Evolutionary conservation across 2,888 invertebrate genomes (phyloP), one percentile per base, ranked within the genome.

Genomic region (Carterocephalus palaemon): DNA sequence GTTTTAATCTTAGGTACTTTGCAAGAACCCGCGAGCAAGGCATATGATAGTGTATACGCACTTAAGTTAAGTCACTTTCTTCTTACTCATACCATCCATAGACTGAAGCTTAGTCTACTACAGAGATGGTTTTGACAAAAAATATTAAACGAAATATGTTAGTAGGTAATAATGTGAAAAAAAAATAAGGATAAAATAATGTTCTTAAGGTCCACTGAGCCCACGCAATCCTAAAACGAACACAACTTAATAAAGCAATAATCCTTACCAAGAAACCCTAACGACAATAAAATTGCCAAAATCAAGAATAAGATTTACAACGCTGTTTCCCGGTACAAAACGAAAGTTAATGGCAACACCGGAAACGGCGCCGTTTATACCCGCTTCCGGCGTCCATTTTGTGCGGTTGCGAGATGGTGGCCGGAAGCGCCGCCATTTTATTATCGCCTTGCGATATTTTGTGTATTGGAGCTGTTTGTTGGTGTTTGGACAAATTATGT

Each of bases 301-400:
- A 33, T 23, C 15, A 23, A 23, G 22, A 22, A 19, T 3, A 33
- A 33, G 34, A 40, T 40, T 40, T 40, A 40, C 31, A 34, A 12
- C 5, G 6, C 7, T 12, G 23, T 32, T 24, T 32, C 17, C 32
- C 17, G 20, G 6, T 31, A 32, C 32, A 41, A 32, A 41, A 32
- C 40, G 40, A 41, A 28, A 28, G 13, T 28, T 28, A 28, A 28
- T 28, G 15, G 28, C 28, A 28, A 28, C 28, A 28, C 28, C 52
- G 56, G 56, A 56, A 52, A 48, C 45, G 45, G 36, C 51, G 43
- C 48, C 52, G 49, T 54, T 59, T 53, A 51, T 47, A 45, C 46
- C 40, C 22, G 51, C 57, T 48, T 59, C 58, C 59, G 59, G 49
- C 47, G 48, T 49, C 51, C 57, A 50, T 52, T 49, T 51, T 28